These are phyloP conservation scores for Troides aeacus DNA, from an alignment of 2,888 invertebrate genomes.

Conservation along the genomic window DNA sequence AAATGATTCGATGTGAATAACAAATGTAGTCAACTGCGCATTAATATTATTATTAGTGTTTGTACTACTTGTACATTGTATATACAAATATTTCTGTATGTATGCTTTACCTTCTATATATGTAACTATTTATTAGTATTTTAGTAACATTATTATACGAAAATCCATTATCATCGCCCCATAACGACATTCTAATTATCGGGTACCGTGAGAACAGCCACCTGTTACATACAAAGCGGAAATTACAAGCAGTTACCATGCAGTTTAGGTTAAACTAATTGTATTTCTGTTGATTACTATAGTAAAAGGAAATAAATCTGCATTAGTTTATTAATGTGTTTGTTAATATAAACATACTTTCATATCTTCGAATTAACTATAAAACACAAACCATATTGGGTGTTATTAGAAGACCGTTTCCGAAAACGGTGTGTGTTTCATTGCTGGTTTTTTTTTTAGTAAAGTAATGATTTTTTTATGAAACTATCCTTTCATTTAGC, in stretches of 20 bases:
- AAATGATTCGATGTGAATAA: neutral
- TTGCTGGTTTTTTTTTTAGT: too few relatives aligned
- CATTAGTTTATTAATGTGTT: neutral
- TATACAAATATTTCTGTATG: too few relatives aligned
- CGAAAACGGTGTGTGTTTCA: too few relatives aligned
- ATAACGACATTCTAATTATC: constrained; percentile 2
- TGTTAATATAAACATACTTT: neutral
- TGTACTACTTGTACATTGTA: too few relatives aligned
- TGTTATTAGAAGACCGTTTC: too few relatives aligned
- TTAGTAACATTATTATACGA: neutral
- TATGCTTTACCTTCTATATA: too few relatives aligned
- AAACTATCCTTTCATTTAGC: too few relatives aligned
- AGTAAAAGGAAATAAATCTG: neutral
- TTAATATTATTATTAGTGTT: too few relatives aligned
- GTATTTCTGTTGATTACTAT: neutral
- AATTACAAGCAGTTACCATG: constrained; percentile 4
- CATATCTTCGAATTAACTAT: neutral
- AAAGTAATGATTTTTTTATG: too few relatives aligned
- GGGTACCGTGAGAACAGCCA: neutral
- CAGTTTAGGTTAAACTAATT: constrained; percentile 2
- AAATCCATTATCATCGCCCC: constrained; percentile 5
- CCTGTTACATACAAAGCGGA: constrained; percentile 3
- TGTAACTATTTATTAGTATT: neutral
- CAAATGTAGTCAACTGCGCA: neutral
- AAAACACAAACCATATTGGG: neutral